Evolutionary conservation across 2,113 vertebrate genomes (phyloP).

Genomic region (Lepisosteus osseus): DNA sequence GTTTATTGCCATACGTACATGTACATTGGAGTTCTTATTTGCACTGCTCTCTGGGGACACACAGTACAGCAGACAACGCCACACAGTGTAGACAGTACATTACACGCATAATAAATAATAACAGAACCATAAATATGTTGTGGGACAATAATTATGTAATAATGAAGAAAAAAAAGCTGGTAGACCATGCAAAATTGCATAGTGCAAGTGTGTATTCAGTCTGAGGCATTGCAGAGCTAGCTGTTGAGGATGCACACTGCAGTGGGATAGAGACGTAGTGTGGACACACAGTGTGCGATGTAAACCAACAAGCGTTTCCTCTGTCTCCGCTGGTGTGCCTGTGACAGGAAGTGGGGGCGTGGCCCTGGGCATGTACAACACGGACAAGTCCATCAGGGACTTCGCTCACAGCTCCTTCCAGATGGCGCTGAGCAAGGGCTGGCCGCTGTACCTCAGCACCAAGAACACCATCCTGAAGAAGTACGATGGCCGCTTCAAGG

Average conservation of each 20-base stretch:
- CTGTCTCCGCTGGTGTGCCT: slow-evolving; percentile 4
- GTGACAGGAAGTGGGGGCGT: slow-evolving; percentile 83
- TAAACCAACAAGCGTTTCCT: not conserved
- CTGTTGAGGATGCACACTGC: not conserved
- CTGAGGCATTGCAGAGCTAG: not conserved
- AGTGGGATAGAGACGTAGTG: too few relatives aligned
- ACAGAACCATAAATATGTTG: too few relatives aligned
- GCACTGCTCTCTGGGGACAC: too few relatives aligned
- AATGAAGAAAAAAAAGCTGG: too few relatives aligned
- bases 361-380: slow-evolving; percentile 96
- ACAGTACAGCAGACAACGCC: too few relatives aligned
- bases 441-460: slow-evolving; percentile 95
- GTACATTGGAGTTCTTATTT: too few relatives aligned
- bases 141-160: too few relatives aligned
- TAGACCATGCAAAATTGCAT: not conserved
- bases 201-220: not conserved
- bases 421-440: slow-evolving; percentile 83
- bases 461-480: slow-evolving; percentile 98
- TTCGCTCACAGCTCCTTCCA: slow-evolving; percentile 98
- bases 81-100: too few relatives aligned
- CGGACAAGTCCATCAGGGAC: slow-evolving; percentile 87
- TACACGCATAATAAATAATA: too few relatives aligned
- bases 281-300: not conserved
- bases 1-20: too few relatives aligned
- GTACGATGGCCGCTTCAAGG: slow-evolving; percentile 94